Evolutionary conservation across 2,797 vertebrate species (phyloP), one percentile per base, ranked within the genome.

Genomic region (Neomorphus geoffroyi): DNA sequence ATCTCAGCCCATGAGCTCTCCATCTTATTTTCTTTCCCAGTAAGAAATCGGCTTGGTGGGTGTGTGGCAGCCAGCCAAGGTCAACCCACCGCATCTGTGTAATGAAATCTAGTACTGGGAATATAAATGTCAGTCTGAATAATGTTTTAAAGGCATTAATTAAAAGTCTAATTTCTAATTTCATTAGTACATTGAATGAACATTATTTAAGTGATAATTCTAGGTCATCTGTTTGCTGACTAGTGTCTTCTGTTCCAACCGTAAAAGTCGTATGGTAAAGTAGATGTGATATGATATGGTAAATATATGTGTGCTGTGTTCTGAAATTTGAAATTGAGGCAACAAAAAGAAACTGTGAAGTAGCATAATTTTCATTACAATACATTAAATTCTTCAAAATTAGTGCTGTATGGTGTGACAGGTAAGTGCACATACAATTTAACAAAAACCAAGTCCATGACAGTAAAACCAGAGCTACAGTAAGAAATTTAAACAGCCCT

Each of bases 1-100:
- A 33, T 50, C 19, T 65, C 1, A 1, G 1, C 4, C 26, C 27
- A 4, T 0, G 0, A 67, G 8, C 11, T 71, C 17, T 88, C 45
- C 1, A 0, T 70, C 30, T 66, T 56, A 7, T 65, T 73, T 80
- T 43, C 2, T 41, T 4, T 6, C 18, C 4, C 17, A 53, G 6
- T 18, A 17, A 83, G 54, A 26, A 13, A 26, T 22, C 3, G 5
- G 3, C 30, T 87, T 16, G 10, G 4, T 43, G 11, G 17, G 9
- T 9, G 5, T 39, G 35, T 74, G 32, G 23, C 43, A 70, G 3
- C 26, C 15, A 11, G 16, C 11, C 37, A 37, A 66, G 70, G 18
- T 41, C 33, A 62, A 12, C 11, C 1, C 16, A 16, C 65, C 28
- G 18, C 9, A 26, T 10, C 5, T 60, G 35, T 13, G 3, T 46